Base-by-base conservation (phyloP, 2,888 invertebrate species). In the Gryllus longicercus region DNA sequence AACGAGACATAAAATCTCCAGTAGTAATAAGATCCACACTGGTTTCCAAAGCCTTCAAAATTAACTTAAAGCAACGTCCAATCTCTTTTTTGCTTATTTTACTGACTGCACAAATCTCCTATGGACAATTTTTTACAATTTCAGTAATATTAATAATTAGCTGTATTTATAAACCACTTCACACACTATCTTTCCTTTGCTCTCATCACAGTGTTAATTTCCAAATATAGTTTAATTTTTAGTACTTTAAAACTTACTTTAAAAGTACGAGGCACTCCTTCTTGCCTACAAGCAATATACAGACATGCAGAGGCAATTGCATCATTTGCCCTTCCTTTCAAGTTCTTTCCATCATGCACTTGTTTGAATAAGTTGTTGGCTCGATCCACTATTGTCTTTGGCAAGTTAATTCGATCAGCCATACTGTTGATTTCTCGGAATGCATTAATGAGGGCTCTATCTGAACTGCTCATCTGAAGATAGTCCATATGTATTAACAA, bases 31-130 rank as follows among this genome's bases (percentile, higher is more conserved):
- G 92, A 86, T 98, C 98, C 11, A 99, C 97, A 51, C 96, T 98
- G 0, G 99, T 99, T 87, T 98, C 97, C 79, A 99, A 88, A 0
- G 96, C 97, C 87, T 98, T 98, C 74, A 99, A 89, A 82, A 99
- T 99, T 75, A 99, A 88, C 86, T 99, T 99, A 88, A 99, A 99
- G 86, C 99, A 99, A 83, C 98, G 90, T 0, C 99, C 99, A 81
- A 99, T 99, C 89, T 99, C 99, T 85, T 99, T 98, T 89, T 99
- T 99, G 85, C 98, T 98, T 81, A 99, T 97, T 89, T 97, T 97
- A 86, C 98, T 98, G 79, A 99, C 97, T 0, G 99, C 99, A 87
- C 99, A 99, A 82, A 99, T 99, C 91, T 99, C 99, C 87, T 85
- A 80, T n/a, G 83, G 82, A 81, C 38, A 86, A 83, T 75, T 74